These are phyloP conservation scores for Myotis myotis DNA, from an alignment of 2,797 vertebrate species.

Conservation along the genomic window DNA sequence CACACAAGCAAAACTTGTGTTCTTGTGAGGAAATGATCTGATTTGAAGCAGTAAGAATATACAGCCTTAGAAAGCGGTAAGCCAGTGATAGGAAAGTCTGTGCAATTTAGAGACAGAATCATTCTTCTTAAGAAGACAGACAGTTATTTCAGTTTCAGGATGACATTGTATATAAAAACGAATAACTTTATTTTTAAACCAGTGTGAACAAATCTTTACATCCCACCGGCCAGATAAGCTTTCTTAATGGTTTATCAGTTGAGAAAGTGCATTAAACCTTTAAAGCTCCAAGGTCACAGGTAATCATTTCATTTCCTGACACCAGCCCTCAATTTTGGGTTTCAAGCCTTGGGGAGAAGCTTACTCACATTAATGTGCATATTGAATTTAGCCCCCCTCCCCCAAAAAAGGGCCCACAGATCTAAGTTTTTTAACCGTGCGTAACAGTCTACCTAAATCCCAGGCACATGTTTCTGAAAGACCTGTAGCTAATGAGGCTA, in stretches of 20 bases:
- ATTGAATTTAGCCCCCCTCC: conserved; percentile 39
- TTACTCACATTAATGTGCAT: conserved; percentile 49
- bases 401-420: background rate
- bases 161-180: background rate
- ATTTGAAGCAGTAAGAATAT: conserved; percentile 6
- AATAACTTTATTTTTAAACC: conserved; percentile 43
- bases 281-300: conserved; percentile 30
- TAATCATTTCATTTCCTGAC: conserved; percentile 51
- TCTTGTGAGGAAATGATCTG: background rate
- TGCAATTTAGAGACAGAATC: conserved; percentile 1
- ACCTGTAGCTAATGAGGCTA: conserved; percentile 31
- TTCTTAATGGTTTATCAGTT: conserved; percentile 44
- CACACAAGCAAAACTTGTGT: background rate
- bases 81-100: background rate
- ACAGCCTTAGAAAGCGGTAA: conserved; percentile 1
- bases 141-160: background rate
- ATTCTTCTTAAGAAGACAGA: conserved; percentile 10
- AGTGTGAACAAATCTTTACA: conserved; percentile 16
- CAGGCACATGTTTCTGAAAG: conserved; percentile 52
- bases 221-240: background rate
- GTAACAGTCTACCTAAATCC: background rate
- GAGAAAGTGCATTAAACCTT: conserved; percentile 36
- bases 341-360: conserved; percentile 26
- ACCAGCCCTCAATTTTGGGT: conserved; percentile 15
- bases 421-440: background rate